These are phyloP conservation scores for Stigmatopora nigra DNA, from an alignment of 2,113 vertebrate species.

Conservation along the genomic window DNA sequence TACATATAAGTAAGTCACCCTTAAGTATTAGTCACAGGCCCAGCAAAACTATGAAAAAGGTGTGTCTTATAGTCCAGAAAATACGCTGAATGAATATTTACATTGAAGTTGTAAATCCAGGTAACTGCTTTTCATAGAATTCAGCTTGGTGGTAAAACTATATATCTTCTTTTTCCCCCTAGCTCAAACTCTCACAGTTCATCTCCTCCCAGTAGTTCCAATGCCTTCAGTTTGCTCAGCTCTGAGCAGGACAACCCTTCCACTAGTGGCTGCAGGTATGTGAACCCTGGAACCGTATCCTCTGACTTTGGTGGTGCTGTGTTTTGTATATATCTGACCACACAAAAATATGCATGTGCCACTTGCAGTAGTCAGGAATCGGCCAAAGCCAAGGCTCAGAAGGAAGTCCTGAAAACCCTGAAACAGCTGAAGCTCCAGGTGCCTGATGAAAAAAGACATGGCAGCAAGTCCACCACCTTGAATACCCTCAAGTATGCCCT, in stretches of 20 bases:
- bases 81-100: no score
- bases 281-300: background rate
- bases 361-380: conserved; percentile 80
- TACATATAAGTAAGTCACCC: no score
- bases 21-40: no score
- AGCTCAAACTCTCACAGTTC: conserved; percentile 75
- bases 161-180: conserved; percentile 4
- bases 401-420: conserved; percentile 82
- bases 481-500: conserved; percentile 85
- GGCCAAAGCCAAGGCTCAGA: conserved; percentile 84
- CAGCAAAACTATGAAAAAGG: no score
- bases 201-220: conserved; percentile 73
- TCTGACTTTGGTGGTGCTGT: background rate
- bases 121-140: background rate
- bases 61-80: no score
- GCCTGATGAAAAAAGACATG: conserved; percentile 80
- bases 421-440: conserved; percentile 86
- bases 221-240: conserved; percentile 80
- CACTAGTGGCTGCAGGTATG: conserved; percentile 84
- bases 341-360: conserved; percentile 6
- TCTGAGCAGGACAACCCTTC: conserved; percentile 82
- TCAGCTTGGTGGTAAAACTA: background rate
- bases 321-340: conserved; percentile 15
- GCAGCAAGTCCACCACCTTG: conserved; percentile 76
- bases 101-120: no score